Percentiles rank a stretch among this genome's conserved stretches.
Conservation (phyloP, 2,888 invertebrate genomes). For the Thymelicus sylvestris region DNA sequence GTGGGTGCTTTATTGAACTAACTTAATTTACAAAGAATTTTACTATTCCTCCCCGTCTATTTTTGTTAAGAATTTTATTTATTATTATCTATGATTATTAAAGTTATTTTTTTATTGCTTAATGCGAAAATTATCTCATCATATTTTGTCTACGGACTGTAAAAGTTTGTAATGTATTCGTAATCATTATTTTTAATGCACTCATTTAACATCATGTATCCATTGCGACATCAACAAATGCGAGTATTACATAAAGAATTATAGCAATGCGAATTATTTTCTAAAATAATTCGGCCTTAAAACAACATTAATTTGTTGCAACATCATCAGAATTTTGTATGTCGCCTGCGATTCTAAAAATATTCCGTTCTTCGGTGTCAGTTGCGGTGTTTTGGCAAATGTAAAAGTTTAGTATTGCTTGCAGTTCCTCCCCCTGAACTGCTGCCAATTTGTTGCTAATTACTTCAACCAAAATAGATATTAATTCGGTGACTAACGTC, state of each 20-base stretch:
- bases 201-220: too few species aligned
- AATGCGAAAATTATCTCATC: neutral
- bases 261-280: conserved; percentile 9
- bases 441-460: conserved; percentile 38
- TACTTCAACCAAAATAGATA: conserved; percentile 33
- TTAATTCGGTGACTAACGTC: conserved; percentile 22
- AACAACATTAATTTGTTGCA: neutral
- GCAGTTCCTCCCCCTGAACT: conserved; percentile 24
- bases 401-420: conserved; percentile 34
- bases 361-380: conserved; percentile 15
- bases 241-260: neutral
- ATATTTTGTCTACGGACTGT: neutral
- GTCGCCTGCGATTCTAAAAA: conserved; percentile 27
- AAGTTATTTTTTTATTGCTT: neutral
- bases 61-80: too few species aligned
- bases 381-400: conserved; percentile 32
- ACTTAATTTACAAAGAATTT: too few species aligned
- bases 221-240: neutral
- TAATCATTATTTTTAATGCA: too few species aligned
- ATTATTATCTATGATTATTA: neutral
- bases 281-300: neutral
- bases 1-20: too few species aligned
- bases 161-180: neutral
- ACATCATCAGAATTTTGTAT: neutral
- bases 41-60: too few species aligned